Base-by-base conservation (phyloP, 1,140 invertebrate species). In the Micrasema longulum region DNA sequence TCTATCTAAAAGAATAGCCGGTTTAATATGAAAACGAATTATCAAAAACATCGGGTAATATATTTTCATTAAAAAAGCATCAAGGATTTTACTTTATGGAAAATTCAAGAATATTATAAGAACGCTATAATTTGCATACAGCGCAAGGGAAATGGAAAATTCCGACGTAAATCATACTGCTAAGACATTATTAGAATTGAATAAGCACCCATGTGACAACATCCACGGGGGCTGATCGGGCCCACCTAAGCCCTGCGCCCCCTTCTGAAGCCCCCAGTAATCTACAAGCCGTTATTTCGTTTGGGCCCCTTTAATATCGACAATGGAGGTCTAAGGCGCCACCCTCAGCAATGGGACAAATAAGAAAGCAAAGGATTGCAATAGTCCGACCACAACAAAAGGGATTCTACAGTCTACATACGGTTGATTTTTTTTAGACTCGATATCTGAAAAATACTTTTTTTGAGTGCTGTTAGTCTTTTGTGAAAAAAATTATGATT, bases 221-320 rank as follows among this genome's bases (percentile, higher is more conserved):
- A 64, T 45, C 41, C 0, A 26, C 9, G 43, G 38, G 60, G 60
- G 41, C 14, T 35, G 23, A 47, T 11, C 45, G n/a, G 23, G 10
- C 22, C 18, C 22, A 9, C 50, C 55, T 53, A 14, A 18, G 18
- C 43, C 50, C 26, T 47, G 50, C 35, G 16, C 38, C 57, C 41
- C 47, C 47, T n/a, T 31, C 31, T 50, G 66, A 60, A 65, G 36
- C 72, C 55, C 41, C 60, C 23, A 45, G 62, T 74, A 74, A 74
- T 74, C 72, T 71, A 74, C 65, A 55, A 64, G 68, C 68, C 68
- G 73, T 74, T 74, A 74, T 74, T 74, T 74, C 69, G 63, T 63
- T 74, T 57, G 73, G 67, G 68, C 11, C 50, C 71, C 71, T 68
- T 22, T 69, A 69, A 74, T 74, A 74, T 74, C 65, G 73, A 71